Evolutionary conservation across 2,888 invertebrate genomes (phyloP).

Genomic region (Callyntrura sp.): DNA sequence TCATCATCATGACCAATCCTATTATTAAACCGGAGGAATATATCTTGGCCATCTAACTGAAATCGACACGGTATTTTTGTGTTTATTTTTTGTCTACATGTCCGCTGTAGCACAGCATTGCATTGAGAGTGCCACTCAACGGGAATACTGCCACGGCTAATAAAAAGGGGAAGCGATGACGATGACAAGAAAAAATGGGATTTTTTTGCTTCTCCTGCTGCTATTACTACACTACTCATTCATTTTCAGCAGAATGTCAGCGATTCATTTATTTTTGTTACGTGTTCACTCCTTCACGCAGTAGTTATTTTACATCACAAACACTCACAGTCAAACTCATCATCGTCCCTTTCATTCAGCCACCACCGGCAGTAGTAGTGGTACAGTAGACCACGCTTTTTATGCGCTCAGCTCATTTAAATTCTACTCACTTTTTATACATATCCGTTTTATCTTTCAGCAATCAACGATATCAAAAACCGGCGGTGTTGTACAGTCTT

Average conservation of each 20-base stretch:
- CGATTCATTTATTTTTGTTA: constrained; percentile 52
- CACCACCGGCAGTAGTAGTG: background rate
- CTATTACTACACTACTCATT: constrained; percentile 39
- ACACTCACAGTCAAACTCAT: constrained; percentile 13
- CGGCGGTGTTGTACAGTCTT: constrained; percentile 21
- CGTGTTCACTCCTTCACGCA: constrained; percentile 43
- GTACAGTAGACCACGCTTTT: background rate
- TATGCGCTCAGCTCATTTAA: constrained; percentile 57
- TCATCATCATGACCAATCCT: constrained; percentile 35
- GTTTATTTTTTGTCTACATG: background rate
- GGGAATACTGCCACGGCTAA: constrained; percentile 35
- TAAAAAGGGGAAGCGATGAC: constrained; percentile 54
- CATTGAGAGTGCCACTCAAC: background rate
- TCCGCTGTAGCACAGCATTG: background rate
- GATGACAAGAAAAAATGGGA: constrained; percentile 74
- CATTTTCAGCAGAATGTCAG: constrained; percentile 60
- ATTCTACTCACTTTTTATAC: constrained; percentile 65
- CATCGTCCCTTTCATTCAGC: constrained; percentile 35
- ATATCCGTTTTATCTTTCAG: constrained; percentile 74
- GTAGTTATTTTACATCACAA: constrained; percentile 16
- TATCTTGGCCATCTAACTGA: constrained; percentile 26
- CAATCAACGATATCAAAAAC: constrained; percentile 65
- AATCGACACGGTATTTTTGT: constrained; percentile 27
- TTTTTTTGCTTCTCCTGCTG: constrained; percentile 48
- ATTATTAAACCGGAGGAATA: constrained; percentile 39